Base-by-base conservation (phyloP, 2,113 vertebrate genomes). In the Acinonyx jubatus region DNA sequence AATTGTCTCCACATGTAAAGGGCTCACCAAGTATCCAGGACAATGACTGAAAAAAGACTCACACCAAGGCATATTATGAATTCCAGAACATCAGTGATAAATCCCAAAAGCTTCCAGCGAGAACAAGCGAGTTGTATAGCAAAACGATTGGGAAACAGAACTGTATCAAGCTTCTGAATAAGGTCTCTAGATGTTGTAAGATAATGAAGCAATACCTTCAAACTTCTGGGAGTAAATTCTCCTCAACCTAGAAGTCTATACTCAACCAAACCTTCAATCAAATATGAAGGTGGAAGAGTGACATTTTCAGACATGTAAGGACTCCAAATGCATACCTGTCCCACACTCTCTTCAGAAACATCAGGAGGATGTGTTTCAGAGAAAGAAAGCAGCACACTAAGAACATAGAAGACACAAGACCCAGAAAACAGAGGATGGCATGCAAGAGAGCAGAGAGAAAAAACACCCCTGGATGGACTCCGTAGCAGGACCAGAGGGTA, bases 261-360 rank as follows among this genome's bases (percentile, higher is more conserved):
- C 55, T 81, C 65, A 96, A 73, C 36, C 63, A 85, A 94, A 79
- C 61, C 63, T 74, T 80, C 65, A 65, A 38, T 96, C 73, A 86
- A 55, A 18, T 74, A 55, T 36, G 16, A 86, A 94, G 19, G 65
- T 45, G 7, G 80, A 86, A 91, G 87, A 85, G 85, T 80, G 80
- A 80, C 41, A 65, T 73, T 63, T 91, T 61, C 71, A 73, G 29
- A 74, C 52, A 81, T 3, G 10, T 16, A 63, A 94, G 66, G 36
- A 50, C 66, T 91, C 45, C 82, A 66, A 38, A 29, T 73, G 31
- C 31, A 41, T 68, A 66, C 57, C 12, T 90, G 29, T 73, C 33
- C 52, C 18, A 52, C 23, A n/a, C 45, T 52, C 38, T 79, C 74
- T 85, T 94, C n/a, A 86, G 74, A 86, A 86, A 90, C 1, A 5